phyloP scores from a whole-genome alignment of 2,113 vertebrate genomes.

The Callospermophilus lateralis region DNA sequence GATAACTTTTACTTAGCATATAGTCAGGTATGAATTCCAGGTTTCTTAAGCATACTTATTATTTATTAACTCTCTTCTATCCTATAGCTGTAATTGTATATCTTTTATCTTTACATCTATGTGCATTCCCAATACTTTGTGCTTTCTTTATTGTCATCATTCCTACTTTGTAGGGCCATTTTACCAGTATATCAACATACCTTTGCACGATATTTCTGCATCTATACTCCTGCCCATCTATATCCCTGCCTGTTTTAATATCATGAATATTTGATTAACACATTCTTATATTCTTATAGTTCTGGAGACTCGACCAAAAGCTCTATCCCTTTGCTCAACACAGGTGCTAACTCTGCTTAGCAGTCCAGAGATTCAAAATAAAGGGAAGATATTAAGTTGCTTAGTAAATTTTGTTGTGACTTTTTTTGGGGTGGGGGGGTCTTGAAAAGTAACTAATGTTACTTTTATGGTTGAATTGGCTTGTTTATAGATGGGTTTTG shows the following conservation, averaged over 20 bases:
- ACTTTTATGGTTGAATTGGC: constrained; percentile 29
- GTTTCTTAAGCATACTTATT: constrained; percentile 26
- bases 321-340: neutral
- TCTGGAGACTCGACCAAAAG: neutral
- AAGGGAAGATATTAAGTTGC: neutral
- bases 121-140: neutral
- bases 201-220: neutral
- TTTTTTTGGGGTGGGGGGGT: neutral
- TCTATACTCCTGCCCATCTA: neutral
- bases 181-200: neutral
- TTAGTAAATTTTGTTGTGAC: constrained; percentile 10
- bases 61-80: neutral
- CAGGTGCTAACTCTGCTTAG: neutral
- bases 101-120: constrained; percentile 6
- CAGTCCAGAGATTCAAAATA: neutral
- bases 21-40: constrained; percentile 2
- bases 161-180: neutral
- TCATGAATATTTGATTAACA: constrained; percentile 24
- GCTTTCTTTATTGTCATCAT: neutral
- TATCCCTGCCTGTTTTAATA: neutral
- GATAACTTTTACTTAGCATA: neutral
- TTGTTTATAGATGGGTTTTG: neutral
- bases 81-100: neutral
- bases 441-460: neutral
- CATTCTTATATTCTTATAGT: neutral